Evolutionary conservation across 1,140 invertebrate genomes (phyloP).

Genomic region (Drosophila pruinosa): DNA sequence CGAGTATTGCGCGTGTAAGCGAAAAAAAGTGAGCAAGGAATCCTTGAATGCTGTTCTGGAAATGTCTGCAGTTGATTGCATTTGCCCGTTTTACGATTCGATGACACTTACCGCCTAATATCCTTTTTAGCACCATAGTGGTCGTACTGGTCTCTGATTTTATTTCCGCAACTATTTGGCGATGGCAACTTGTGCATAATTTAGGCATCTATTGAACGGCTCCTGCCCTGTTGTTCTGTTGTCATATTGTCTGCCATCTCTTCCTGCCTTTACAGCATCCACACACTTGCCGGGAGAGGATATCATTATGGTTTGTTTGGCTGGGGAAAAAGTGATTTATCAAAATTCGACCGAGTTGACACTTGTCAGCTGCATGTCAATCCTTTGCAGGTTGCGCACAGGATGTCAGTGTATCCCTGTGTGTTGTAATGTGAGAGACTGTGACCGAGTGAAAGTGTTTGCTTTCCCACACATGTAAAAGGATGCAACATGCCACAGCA

Average conservation of each 20-base stretch:
- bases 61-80: slow-evolving; percentile 78
- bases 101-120: slow-evolving; percentile 74
- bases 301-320: slow-evolving; percentile 13
- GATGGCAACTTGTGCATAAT: slow-evolving; percentile 50
- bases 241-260: too few relatives aligned
- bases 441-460: slow-evolving; percentile 62
- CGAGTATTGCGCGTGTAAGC: slow-evolving; percentile 71
- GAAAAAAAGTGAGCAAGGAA: slow-evolving; percentile 39
- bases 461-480: slow-evolving; percentile 60
- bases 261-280: not conserved
- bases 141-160: slow-evolving; percentile 30
- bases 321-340: slow-evolving; percentile 15
- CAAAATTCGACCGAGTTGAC: slow-evolving; percentile 34
- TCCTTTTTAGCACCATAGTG: slow-evolving; percentile 59
- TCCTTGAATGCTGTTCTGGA: not conserved
- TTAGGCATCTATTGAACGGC: slow-evolving; percentile 26
- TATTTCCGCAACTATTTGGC: slow-evolving; percentile 65
- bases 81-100: slow-evolving; percentile 70
- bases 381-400: slow-evolving; percentile 74
- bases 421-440: slow-evolving; percentile 63
- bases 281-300: not conserved
- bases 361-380: slow-evolving; percentile 74
- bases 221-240: not conserved
- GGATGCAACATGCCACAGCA: slow-evolving; percentile 31
- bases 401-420: slow-evolving; percentile 38